Evolutionary conservation across 2,797 vertebrate species (phyloP).

Genomic region (Rhinella marina): DNA sequence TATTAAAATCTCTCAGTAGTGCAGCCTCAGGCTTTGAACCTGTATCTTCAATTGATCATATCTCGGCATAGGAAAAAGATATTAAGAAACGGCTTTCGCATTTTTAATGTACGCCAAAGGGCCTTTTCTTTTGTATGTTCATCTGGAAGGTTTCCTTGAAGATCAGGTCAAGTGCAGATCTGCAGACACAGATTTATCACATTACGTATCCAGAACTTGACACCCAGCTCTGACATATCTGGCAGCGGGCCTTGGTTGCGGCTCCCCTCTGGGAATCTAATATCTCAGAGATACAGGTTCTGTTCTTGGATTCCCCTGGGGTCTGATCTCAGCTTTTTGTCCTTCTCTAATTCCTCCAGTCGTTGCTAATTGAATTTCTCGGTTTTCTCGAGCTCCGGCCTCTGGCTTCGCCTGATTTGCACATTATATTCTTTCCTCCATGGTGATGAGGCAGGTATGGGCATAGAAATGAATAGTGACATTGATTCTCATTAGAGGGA

Average conservation of each 20-base stretch:
- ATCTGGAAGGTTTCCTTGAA: neutral
- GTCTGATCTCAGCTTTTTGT: neutral
- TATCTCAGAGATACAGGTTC: neutral
- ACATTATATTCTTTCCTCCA: neutral
- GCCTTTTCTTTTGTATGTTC: neutral
- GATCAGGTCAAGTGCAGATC: neutral
- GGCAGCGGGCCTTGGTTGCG: neutral
- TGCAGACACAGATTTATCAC: neutral
- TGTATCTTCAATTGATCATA: neutral
- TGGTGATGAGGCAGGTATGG: neutral
- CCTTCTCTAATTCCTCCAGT: neutral
- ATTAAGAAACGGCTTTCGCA: neutral
- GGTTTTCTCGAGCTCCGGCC: neutral
- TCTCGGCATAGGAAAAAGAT: neutral
- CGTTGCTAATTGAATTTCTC: conserved; percentile 37
- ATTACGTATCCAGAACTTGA: neutral
- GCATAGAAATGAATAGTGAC: conserved; percentile 28
- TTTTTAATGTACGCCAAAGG: neutral
- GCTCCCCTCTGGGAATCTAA: neutral
- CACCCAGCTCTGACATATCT: too few species aligned
- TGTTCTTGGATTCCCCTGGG: conserved; percentile 13
- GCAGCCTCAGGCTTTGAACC: neutral
- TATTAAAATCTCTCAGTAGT: neutral
- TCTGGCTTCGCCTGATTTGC: neutral
- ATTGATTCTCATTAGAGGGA: conserved; percentile 14